Evolutionary conservation across 2,113 vertebrate species (phyloP), one percentile per base, ranked within the genome.

Genomic region (Cyphomyrus plagiostoma): DNA sequence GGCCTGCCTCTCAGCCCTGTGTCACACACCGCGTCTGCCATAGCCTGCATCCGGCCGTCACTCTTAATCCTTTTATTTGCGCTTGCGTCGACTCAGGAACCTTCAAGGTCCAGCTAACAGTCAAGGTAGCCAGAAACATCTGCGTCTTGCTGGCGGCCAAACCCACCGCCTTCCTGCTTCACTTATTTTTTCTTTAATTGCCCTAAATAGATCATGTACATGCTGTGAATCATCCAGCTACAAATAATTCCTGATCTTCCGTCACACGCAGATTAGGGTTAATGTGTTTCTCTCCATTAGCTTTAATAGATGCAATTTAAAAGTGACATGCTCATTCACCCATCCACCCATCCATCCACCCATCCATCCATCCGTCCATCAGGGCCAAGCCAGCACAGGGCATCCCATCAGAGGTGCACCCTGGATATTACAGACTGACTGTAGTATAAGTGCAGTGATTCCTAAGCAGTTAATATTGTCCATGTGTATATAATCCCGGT

Each of bases 201-300:
- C 62, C 62, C 62, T 70, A 70, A 80, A 80, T 80, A 80, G 74
- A 80, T 80, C 35, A 80, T 30, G n/a, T 70, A 70, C 62, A 70
- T 42, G 74, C 74, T 42, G 30, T 80, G 74, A 80, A 39, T 42
- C 74, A 80, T 80, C 15, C 74, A 80, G 30, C 35, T 80, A 80
- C 74, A 42, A 42, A 39, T 80, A 42, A 80, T 42, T 80, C 35
- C 74, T 3, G 17, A 39, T 77, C 30, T 77, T 77, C 70, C 26
- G 5, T 77, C 35, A 17, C 70, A 39, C 66, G 3, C 10, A 10
- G 70, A 77, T 39, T 77, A 77, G 89, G 91, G 84, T 82, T 86
- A 84, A 62, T 77, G 70, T 19, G 15, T 39, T 77, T 77, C 30
- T 77, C 30, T 77, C 30, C 70, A 39, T 39, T 77, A 77, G 70